These are phyloP conservation scores for Gouania willdenowi DNA, from an alignment of 2,797 vertebrate species.

Conservation along the genomic window DNA sequence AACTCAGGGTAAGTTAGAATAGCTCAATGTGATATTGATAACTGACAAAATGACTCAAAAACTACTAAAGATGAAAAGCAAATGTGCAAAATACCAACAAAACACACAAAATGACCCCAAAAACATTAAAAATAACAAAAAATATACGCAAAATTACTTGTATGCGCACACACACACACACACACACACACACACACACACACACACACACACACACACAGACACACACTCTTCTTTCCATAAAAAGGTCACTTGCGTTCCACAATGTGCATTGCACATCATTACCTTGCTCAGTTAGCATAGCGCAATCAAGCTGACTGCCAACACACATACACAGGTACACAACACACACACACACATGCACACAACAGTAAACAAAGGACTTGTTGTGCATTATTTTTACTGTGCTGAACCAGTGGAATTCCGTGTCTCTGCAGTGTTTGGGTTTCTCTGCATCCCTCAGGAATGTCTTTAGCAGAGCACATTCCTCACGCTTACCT, in stretches of 20 bases:
- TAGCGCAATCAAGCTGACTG: slow-evolving; percentile 60
- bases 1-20: too few relatives aligned
- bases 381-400: slow-evolving; percentile 52
- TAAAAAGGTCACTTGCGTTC: slow-evolving; percentile 45
- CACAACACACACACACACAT: slow-evolving; percentile 36
- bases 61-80: too few relatives aligned
- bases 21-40: too few relatives aligned
- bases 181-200: too few relatives aligned
- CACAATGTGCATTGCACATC: slow-evolving; percentile 39
- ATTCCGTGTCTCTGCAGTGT: slow-evolving; percentile 62
- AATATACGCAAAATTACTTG: too few relatives aligned
- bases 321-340: slow-evolving; percentile 22
- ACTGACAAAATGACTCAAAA: too few relatives aligned
- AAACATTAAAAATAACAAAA: too few relatives aligned
- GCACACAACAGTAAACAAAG: slow-evolving; percentile 63
- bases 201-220: too few relatives aligned
- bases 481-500: slow-evolving; percentile 57
- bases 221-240: slow-evolving; percentile 2
- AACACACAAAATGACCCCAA: too few relatives aligned
- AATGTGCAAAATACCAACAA: too few relatives aligned
- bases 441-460: slow-evolving; percentile 61
- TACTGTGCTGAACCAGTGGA: slow-evolving; percentile 63
- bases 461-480: slow-evolving; percentile 63
- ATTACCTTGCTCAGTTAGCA: slow-evolving; percentile 61
- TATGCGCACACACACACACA: too few relatives aligned